A percentile compares a stretch with the other conserved stretches of the same genome.
phyloP scores from a whole-genome alignment of 2,888 invertebrate genomes.

The Abscondita cerata region DNA sequence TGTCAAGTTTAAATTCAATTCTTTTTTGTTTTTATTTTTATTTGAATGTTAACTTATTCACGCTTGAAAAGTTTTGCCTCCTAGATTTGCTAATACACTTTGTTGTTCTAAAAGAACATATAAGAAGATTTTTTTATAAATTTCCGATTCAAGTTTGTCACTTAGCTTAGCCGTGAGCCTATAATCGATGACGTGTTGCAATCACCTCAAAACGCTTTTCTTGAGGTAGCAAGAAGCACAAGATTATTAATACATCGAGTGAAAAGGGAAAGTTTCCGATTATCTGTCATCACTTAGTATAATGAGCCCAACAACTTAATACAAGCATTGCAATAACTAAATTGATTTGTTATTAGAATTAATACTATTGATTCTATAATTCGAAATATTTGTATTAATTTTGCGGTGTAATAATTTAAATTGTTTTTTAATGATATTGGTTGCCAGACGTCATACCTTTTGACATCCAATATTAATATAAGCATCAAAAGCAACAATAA shows the following conservation, averaged over 20 bases:
- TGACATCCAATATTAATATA: no score
- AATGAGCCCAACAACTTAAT: no score
- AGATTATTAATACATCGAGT: conserved; percentile 14
- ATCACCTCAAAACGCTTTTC: conserved; percentile 15
- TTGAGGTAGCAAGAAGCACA: not conserved
- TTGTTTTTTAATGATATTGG: no score
- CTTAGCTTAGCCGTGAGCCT: conserved; percentile 31
- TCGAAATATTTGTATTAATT: no score
- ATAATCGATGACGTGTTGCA: conserved; percentile 31
- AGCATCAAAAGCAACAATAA: no score
- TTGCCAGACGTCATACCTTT: no score
- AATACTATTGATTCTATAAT: no score
- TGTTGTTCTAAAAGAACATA: conserved; percentile 43
- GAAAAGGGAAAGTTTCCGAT: conserved; percentile 22
- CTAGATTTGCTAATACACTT: conserved; percentile 40
- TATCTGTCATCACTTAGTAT: conserved; percentile 24
- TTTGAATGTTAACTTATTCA: conserved; percentile 39
- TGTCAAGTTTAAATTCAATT: conserved; percentile 8
- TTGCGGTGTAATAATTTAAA: no score
- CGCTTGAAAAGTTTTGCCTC: conserved; percentile 40
- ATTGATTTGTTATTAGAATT: no score
- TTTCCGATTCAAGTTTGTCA: conserved; percentile 43
- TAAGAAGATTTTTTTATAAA: conserved; percentile 43
- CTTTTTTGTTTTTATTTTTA: conserved; percentile 8
- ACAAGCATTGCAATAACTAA: no score